Conservation (phyloP, 2,888 invertebrate genomes). For the Lissocephala sabroskyi region DNA sequence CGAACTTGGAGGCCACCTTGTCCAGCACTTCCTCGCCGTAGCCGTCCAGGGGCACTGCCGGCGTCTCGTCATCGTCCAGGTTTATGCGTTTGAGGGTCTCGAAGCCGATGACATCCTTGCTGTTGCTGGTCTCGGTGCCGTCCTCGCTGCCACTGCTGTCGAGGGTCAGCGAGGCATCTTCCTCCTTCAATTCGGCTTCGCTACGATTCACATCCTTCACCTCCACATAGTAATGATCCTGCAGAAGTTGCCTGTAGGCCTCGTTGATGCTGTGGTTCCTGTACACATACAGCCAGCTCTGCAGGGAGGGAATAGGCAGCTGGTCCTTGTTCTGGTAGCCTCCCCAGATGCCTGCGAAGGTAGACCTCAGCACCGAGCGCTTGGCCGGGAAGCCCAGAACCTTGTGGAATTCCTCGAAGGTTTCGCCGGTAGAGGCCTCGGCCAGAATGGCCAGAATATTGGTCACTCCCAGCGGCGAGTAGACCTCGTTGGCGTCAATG, state of each 20-base stretch:
- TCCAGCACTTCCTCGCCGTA: slow-evolving; percentile 54
- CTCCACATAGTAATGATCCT: slow-evolving; percentile 77
- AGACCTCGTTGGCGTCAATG: slow-evolving; percentile 75
- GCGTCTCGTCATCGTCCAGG: slow-evolving; percentile 42
- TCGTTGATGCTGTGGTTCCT: slow-evolving; percentile 78
- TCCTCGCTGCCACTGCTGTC: slow-evolving; percentile 15
- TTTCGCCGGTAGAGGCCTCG: slow-evolving; percentile 77
- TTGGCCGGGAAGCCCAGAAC: slow-evolving; percentile 76
- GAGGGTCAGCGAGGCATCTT: slow-evolving; percentile 47
- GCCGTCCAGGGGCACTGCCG: slow-evolving; percentile 34
- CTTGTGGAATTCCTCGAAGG: slow-evolving; percentile 75
- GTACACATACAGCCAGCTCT: slow-evolving; percentile 80
- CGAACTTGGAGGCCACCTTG: slow-evolving; percentile 71
- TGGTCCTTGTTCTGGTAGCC: slow-evolving; percentile 54
- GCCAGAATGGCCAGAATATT: slow-evolving; percentile 77
- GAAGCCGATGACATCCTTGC: slow-evolving; percentile 71
- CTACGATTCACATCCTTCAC: slow-evolving; percentile 73
- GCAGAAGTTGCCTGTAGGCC: slow-evolving; percentile 76
- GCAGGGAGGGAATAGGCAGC: slow-evolving; percentile 74
- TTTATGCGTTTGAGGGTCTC: slow-evolving; percentile 71
- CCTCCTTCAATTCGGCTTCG: slow-evolving; percentile 63
- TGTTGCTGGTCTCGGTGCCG: slow-evolving; percentile 54
- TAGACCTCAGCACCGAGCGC: slow-evolving; percentile 52
- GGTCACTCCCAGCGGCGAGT: slow-evolving; percentile 79
- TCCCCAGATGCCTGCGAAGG: slow-evolving; percentile 53